Base-by-base conservation (phyloP, 1,140 invertebrate species). In the Alviniconcha marisindica region DNA sequence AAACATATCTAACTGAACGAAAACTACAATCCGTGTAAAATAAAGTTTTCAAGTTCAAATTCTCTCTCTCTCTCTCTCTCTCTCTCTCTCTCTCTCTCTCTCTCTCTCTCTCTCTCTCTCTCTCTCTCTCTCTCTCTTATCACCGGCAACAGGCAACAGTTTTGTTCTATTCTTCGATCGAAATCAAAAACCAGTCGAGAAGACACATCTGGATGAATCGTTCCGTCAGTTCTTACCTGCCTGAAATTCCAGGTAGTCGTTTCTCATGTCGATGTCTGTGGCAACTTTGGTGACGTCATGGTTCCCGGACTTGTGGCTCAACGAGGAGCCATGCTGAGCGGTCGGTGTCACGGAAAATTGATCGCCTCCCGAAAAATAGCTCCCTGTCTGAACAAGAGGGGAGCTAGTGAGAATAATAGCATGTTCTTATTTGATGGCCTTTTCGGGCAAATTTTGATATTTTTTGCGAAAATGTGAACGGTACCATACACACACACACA, bases 221-320 rank as follows among this genome's bases (percentile, higher is more conserved):
- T n/a, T n/a, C n/a, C n/a, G n/a, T n/a, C n/a, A 7, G 48, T 36
- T 14, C n/a, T 69, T 28, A 80, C 78, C 78, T 31, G 56, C 51
- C 56, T 66, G 56, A 28, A 80, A 60, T 21, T 80, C 78, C 4
- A 80, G 54, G n/a, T 66, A 80, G 56, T 80, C 78, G 24, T 80
- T 80, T 15, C 42, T 38, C 56, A 80, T 60, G 60, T 66, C 38
- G 36, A 80, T 4, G 15, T 63, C 78, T 5, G 36, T 42, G 18
- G 7, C 21, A 15, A 80, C 36, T 66, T 21, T 63, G 56, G 10
- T 80, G 78, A 80, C 78, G 38, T 80, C 78, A 80, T 80, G 78
- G 28, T 69, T 24, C 2, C 33, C 78, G 1, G 56, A 28, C 28
- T 21, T n/a, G n/a, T 14, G 28, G 54, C 66, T 33, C n/a, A 38